Conservation (phyloP, 2,113 vertebrate species). For the Ceuthmochares aereus region DNA sequence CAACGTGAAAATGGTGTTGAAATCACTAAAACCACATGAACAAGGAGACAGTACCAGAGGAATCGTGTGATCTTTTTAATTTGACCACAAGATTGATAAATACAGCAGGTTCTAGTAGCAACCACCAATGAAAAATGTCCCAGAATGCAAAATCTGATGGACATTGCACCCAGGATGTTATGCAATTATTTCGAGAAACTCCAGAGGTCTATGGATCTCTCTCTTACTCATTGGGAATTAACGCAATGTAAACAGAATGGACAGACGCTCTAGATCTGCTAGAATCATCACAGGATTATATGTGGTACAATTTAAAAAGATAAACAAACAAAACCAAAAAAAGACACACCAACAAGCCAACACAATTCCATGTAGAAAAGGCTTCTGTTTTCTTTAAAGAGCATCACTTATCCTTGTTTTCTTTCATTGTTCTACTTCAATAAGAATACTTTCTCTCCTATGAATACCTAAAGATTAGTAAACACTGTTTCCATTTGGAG, state of each 20-base stretch:
- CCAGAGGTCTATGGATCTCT: not conserved
- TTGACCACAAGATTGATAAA: not conserved
- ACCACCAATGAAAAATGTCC: not conserved
- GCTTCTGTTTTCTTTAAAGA: not conserved
- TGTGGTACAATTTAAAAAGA: not conserved
- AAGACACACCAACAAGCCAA: not conserved
- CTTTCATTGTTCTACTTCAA: not conserved
- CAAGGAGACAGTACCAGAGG: not conserved
- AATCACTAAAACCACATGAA: not conserved
- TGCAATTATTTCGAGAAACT: not conserved
- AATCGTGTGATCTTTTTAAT: not conserved
- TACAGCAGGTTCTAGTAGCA: not conserved
- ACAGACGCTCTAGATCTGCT: not conserved
- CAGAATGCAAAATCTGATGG: not conserved
- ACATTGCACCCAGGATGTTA: not conserved
- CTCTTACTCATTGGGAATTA: not conserved
- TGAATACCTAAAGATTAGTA: not conserved
- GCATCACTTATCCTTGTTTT: not conserved
- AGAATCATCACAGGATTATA: not conserved
- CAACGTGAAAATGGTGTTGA: not conserved
- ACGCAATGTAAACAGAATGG: not conserved
- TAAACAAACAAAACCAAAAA: not conserved
- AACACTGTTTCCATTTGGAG: not conserved
- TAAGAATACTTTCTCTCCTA: not conserved
- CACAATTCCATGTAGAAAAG: not conserved